Evolutionary conservation across 2,888 invertebrate genomes (phyloP).

Genomic region (Cantharis lateralis): DNA sequence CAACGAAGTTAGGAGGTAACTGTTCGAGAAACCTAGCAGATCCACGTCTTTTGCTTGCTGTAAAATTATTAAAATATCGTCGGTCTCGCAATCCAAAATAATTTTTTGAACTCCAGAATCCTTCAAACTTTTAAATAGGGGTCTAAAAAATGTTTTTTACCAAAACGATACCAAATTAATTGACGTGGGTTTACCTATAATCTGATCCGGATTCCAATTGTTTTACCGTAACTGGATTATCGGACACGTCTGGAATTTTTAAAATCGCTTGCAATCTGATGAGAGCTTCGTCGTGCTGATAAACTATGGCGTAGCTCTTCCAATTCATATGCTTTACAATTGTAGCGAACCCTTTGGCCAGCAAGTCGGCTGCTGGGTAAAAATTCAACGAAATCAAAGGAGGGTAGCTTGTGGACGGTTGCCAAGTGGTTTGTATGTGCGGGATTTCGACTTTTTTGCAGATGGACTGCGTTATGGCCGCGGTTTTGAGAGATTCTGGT

Average conservation of each 20-base stretch:
- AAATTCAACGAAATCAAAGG: slow-evolving; percentile 62
- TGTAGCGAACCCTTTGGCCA: slow-evolving; percentile 69
- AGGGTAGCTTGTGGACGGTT: slow-evolving; percentile 52
- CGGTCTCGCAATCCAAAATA: slow-evolving; percentile 74
- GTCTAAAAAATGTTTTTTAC: slow-evolving; percentile 55
- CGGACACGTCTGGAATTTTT: slow-evolving; percentile 66
- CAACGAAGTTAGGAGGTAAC: slow-evolving; percentile 66
- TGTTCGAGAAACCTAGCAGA: slow-evolving; percentile 73
- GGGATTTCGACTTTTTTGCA: slow-evolving; percentile 86
- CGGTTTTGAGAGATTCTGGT: slow-evolving; percentile 67
- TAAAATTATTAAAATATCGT: slow-evolving; percentile 61
- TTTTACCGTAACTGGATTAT: slow-evolving; percentile 66
- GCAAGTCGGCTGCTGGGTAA: slow-evolving; percentile 69
- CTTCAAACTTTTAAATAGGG: slow-evolving; percentile 76
- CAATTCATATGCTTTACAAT: slow-evolving; percentile 73
- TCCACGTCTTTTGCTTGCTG: slow-evolving; percentile 81
- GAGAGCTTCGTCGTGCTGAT: slow-evolving; percentile 77
- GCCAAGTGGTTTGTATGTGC: slow-evolving; percentile 78
- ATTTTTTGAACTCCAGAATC: slow-evolving; percentile 74
- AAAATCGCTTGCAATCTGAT: slow-evolving; percentile 79
- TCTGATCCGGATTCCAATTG: slow-evolving; percentile 58
- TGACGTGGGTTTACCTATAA: slow-evolving; percentile 34
- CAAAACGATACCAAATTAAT: not conserved
- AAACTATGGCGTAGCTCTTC: slow-evolving; percentile 78
- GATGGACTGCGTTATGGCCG: slow-evolving; percentile 80